Percentiles rank a stretch among this genome's conserved stretches.
phyloP scores from a whole-genome alignment of 2,888 invertebrate genomes.

The Torymus auratus region DNA sequence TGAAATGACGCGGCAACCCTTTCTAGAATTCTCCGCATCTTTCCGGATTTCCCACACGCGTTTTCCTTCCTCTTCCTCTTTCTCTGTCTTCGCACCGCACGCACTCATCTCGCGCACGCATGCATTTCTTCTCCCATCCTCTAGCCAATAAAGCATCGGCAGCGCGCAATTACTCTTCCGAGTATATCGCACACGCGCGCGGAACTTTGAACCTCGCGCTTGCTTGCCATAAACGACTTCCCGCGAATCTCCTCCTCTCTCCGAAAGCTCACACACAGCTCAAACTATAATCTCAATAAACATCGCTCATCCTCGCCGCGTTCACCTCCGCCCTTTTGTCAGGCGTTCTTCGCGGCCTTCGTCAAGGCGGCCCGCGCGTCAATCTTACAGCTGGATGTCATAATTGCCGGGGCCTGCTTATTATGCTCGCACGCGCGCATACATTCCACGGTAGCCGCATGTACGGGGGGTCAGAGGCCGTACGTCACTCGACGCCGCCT shows the following conservation, averaged over 20 bases:
- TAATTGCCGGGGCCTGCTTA: constrained; percentile 70
- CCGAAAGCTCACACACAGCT: constrained; percentile 55
- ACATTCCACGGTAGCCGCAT: constrained; percentile 67
- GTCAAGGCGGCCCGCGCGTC: constrained; percentile 51
- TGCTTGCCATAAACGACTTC: constrained; percentile 59
- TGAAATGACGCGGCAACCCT: too few species aligned
- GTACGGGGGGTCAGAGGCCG: constrained; percentile 65
- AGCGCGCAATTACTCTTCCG: constrained; percentile 53
- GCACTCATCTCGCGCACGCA: too few species aligned
- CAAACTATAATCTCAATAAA: constrained; percentile 70
- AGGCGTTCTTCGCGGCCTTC: constrained; percentile 62
- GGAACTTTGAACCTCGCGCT: constrained; percentile 45
- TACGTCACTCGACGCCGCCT: constrained; percentile 66
- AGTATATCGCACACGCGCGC: constrained; percentile 31
- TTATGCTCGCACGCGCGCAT: constrained; percentile 59
- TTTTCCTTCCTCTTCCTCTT: too few species aligned
- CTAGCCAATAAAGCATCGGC: constrained; percentile 34
- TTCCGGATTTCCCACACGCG: too few species aligned
- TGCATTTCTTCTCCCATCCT: neutral
- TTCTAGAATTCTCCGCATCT: too few species aligned
- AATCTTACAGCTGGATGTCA: constrained; percentile 65
- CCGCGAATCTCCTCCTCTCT: constrained; percentile 42
- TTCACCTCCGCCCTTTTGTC: constrained; percentile 64
- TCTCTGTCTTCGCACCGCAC: too few species aligned
- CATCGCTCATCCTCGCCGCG: constrained; percentile 64